A percentile compares a stretch with the other conserved stretches of the same genome.
Evolutionary conservation across 2,888 invertebrate species (phyloP).

Genomic region (Eudasyphora cyanicolor): DNA sequence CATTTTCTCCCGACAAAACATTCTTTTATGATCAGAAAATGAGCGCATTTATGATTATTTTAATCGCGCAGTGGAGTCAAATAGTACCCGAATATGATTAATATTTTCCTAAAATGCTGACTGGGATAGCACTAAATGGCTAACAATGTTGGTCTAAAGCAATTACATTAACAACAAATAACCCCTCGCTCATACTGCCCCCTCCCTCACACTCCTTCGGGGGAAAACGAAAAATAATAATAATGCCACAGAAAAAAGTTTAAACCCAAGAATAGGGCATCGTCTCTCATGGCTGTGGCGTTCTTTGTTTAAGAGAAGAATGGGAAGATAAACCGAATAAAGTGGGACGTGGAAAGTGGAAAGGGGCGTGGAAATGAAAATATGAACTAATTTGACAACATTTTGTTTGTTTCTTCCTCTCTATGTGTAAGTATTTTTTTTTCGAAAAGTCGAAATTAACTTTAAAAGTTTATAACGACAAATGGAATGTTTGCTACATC

Average conservation of each 20-base stretch:
- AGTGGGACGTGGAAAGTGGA: too few relatives aligned
- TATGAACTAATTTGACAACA: background rate
- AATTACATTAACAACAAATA: constrained; percentile 47
- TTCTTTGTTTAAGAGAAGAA: background rate
- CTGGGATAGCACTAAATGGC: too few relatives aligned
- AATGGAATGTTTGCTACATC: background rate
- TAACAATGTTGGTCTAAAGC: constrained; percentile 19
- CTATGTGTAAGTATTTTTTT: too few relatives aligned
- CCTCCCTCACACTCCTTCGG: too few relatives aligned
- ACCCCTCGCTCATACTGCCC: background rate
- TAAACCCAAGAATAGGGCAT: constrained; percentile 28
- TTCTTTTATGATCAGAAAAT: too few relatives aligned
- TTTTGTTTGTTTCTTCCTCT: too few relatives aligned
- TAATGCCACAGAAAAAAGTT: constrained; percentile 19
- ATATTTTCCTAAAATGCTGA: too few relatives aligned
- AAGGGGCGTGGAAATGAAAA: background rate
- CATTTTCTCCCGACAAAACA: too few relatives aligned
- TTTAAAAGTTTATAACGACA: background rate
- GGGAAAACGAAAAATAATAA: background rate
- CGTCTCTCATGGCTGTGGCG: constrained; percentile 15
- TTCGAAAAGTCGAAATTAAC: background rate
- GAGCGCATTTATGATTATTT: too few relatives aligned
- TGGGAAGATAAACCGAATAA: too few relatives aligned
- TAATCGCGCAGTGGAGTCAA: too few relatives aligned
- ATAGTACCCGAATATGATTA: too few relatives aligned